These are phyloP conservation scores for Falco columbarius DNA, from an alignment of 2,797 vertebrate species.

Conservation along the genomic window DNA sequence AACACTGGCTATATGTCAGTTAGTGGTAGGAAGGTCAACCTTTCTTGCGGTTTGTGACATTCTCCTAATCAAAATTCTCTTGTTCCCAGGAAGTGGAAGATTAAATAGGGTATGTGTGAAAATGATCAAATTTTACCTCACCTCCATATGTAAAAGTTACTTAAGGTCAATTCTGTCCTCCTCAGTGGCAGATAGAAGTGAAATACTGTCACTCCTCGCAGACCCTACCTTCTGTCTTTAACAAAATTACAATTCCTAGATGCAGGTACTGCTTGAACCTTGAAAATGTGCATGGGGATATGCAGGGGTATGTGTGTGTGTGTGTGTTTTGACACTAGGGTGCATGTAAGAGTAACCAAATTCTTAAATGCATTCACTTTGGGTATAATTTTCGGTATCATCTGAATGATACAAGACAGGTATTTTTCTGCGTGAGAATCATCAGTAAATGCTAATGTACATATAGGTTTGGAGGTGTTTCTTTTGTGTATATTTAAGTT, in stretches of 20 bases:
- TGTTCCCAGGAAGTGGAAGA: neutral
- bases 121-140: neutral
- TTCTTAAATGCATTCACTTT: neutral
- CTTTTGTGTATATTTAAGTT: constrained; percentile 37
- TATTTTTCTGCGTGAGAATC: neutral
- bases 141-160: neutral
- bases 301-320: neutral
- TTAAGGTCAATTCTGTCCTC: neutral
- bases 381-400: neutral
- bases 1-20: neutral
- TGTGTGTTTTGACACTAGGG: neutral
- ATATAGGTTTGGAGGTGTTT: neutral
- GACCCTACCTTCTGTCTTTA: neutral
- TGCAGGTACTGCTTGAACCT: neutral
- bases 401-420: neutral
- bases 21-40: neutral
- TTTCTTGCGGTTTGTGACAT: neutral
- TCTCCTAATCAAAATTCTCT: neutral
- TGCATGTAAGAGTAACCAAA: neutral
- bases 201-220: neutral
- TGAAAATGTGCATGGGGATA: neutral
- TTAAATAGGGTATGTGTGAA: neutral
- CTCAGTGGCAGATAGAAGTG: neutral
- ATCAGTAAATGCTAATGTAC: neutral
- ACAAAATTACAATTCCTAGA: neutral